Evolutionary conservation across 2,797 vertebrate species (phyloP).

Genomic region (Pyrocephalus nanus): DNA sequence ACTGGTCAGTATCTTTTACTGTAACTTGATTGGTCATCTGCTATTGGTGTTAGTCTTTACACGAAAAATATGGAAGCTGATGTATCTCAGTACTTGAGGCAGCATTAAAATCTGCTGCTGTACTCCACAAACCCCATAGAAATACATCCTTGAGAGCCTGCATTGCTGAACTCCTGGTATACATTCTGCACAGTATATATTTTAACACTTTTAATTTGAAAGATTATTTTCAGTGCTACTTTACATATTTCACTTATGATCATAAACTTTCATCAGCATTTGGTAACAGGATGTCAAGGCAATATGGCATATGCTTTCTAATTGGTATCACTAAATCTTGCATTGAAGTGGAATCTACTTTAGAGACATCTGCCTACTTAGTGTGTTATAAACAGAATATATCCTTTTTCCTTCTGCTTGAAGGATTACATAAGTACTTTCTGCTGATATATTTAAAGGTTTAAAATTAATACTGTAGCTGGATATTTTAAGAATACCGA

Average conservation of each 20-base stretch:
- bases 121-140: neutral
- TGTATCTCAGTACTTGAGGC: neutral
- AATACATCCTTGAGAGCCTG: neutral
- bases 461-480: neutral
- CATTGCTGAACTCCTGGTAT: neutral
- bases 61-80: neutral
- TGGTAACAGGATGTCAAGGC: constrained; percentile 4
- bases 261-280: constrained; percentile 36
- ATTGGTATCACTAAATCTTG: neutral
- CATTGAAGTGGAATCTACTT: constrained; percentile 31
- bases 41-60: neutral
- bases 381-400: constrained; percentile 26
- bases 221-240: constrained; percentile 38
- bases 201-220: constrained; percentile 14
- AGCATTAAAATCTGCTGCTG: neutral
- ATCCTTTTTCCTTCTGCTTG: neutral
- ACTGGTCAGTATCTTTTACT: neutral
- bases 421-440: neutral
- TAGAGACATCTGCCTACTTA: constrained; percentile 50
- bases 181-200: neutral
- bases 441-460: neutral
- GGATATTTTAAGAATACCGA: neutral
- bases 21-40: neutral
- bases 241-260: constrained; percentile 20
- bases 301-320: constrained; percentile 35